phyloP scores from a whole-genome alignment of 1,140 invertebrate species.

The Aleiodes sp. region DNA sequence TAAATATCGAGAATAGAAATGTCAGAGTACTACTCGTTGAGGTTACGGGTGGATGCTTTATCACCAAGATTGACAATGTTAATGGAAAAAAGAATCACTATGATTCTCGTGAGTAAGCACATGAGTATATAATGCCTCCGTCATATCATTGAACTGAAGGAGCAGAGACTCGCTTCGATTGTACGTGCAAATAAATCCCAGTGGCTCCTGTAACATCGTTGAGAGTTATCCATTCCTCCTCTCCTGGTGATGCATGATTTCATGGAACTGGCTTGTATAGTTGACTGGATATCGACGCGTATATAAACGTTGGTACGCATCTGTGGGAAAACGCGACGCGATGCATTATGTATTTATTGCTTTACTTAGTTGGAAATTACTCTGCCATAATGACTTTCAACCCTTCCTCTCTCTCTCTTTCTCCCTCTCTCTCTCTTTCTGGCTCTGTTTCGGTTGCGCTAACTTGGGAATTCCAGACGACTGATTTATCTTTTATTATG shows the following conservation, averaged over 20 bases:
- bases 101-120: too few relatives aligned
- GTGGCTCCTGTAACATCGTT: slow-evolving; percentile 39
- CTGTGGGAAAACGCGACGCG: slow-evolving; percentile 59
- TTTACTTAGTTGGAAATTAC: slow-evolving; percentile 64
- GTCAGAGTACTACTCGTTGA: too few relatives aligned
- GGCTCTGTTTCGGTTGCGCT: slow-evolving; percentile 29
- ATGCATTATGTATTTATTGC: slow-evolving; percentile 65
- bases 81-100: too few relatives aligned
- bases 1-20: too few relatives aligned
- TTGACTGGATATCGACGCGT: slow-evolving; percentile 1
- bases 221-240: slow-evolving; percentile 44
- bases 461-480: slow-evolving; percentile 51
- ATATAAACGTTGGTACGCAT: slow-evolving; percentile 7
- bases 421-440: not conserved
- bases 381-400: slow-evolving; percentile 60
- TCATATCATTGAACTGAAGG: slow-evolving; percentile 11
- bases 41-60: too few relatives aligned
- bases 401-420: not conserved
- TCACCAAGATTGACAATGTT: too few relatives aligned
- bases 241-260: slow-evolving; percentile 61
- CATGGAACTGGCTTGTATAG: slow-evolving; percentile 52
- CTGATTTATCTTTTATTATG: slow-evolving; percentile 53
- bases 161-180: slow-evolving; percentile 34
- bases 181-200: slow-evolving; percentile 58
- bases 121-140: too few relatives aligned